phyloP scores from a whole-genome alignment of 2,888 invertebrate genomes.

The Cephonodes hylas region DNA sequence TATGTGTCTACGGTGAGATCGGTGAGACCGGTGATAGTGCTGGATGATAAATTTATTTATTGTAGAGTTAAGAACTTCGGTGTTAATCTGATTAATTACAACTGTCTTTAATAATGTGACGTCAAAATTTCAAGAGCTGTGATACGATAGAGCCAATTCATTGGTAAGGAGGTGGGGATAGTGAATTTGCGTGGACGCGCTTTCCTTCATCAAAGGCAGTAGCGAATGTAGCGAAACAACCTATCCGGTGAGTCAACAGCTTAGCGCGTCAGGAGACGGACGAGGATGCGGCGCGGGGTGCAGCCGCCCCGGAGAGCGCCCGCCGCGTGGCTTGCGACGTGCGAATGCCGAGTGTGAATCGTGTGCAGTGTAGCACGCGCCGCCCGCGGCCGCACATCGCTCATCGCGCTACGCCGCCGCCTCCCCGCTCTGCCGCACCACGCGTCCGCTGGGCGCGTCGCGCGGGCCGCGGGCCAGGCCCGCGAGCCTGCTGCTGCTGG shows the following conservation, averaged over 20 bases:
- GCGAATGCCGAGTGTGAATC: conserved; percentile 34
- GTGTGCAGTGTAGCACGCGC: conserved; percentile 77
- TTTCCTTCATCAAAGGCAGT: conserved; percentile 15
- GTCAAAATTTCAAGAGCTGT: neutral
- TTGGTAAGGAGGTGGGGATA: conserved; percentile 3
- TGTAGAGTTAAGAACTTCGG: no score
- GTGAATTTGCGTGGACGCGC: conserved; percentile 18
- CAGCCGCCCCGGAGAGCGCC: conserved; percentile 35
- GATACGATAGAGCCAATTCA: neutral
- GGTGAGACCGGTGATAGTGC: no score
- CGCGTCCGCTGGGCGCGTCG: conserved; percentile 80
- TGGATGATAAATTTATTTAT: no score
- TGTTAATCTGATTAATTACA: no score
- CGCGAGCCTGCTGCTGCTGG: conserved; percentile 80
- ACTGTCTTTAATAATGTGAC: no score
- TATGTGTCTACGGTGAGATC: no score
- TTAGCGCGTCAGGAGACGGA: conserved; percentile 37
- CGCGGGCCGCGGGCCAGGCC: conserved; percentile 81
- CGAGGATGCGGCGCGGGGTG: conserved; percentile 38
- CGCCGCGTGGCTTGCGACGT: conserved; percentile 31
- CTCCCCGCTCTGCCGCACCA: conserved; percentile 78
- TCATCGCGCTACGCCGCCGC: conserved; percentile 74
- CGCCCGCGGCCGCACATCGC: conserved; percentile 76
- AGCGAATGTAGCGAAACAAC: conserved; percentile 15
- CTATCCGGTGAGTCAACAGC: conserved; percentile 39